Base-by-base conservation (phyloP, 2,113 vertebrate species). In the Bubo bubo region DNA sequence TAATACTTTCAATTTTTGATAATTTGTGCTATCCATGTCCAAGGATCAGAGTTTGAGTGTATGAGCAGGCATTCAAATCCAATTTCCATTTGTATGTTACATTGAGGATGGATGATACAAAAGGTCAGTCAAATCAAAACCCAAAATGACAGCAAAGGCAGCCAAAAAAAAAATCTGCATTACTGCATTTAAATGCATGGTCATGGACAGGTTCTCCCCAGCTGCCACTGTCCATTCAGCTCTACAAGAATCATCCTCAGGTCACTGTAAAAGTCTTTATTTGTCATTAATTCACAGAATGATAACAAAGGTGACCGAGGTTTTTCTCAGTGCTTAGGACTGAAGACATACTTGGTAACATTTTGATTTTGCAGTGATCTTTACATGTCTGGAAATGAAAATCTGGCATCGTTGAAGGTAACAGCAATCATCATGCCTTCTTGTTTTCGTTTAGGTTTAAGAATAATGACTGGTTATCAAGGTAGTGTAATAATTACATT, bases 51-150 rank as follows among this genome's bases (percentile, higher is more conserved):
- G 11, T 76, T 70, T 50, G 77, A 66, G 23, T 47, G 35, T 39
- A 32, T 39, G 35, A 90, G 22, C 20, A 32, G 41, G 34, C 34
- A 37, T 34, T 79, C 16, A 79, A 84, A 87, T 59, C 34, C 12
- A 49, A 14, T 95, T 91, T 85, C 53, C 37, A 73, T 37, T 52
- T 91, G 30, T 64, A 4, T 82, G 19, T 95, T 85, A 28, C 18
- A 21, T 10, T 84, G 45, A 85, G 39, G 24, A 72, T 43, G 39
- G 60, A 67, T 71, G 76, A 52, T 45, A 86, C 68, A 47, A 74
- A 96, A 96, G 82, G 79, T 88, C 73, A 94, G 89, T 73, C 17
- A 79, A 70, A 91, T 93, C 77, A 82, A 76, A 94, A 3, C 20
- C 24, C 76, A 37, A 85, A 93, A 62, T 79, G 80, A 87, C 66